A percentile compares a stretch with the other conserved stretches of the same genome.
Evolutionary conservation across 2,797 vertebrate species (phyloP).

Genomic region (Streptopelia turtur): DNA sequence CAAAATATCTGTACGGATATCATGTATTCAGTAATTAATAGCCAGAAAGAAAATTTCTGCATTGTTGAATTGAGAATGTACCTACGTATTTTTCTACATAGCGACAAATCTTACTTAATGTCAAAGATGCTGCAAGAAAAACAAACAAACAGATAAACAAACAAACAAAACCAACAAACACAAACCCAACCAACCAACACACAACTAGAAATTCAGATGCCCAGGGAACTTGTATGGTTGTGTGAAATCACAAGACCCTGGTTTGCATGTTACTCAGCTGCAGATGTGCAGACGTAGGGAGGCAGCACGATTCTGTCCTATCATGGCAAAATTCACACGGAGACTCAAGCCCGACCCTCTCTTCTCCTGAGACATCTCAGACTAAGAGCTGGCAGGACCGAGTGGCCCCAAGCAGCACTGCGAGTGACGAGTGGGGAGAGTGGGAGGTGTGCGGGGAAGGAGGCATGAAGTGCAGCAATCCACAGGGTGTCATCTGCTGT

Average conservation of each 20-base stretch:
- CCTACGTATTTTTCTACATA: background rate
- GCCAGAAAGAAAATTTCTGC: background rate
- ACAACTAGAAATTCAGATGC: background rate
- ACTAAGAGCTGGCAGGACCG: background rate
- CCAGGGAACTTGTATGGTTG: background rate
- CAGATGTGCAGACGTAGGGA: background rate
- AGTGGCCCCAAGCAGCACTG: background rate
- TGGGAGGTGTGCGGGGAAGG: background rate
- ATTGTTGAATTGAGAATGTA: background rate
- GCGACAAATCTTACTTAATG: background rate
- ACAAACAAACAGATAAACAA: background rate
- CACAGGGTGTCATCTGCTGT: background rate
- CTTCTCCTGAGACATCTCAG: background rate
- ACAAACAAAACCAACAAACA: background rate
- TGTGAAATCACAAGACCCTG: background rate
- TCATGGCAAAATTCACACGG: background rate
- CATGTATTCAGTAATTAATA: background rate
- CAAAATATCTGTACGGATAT: background rate
- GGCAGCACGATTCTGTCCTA: background rate
- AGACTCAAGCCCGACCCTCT: background rate
- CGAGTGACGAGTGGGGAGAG: accelerated
- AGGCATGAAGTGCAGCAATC: background rate
- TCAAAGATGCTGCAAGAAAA: background rate
- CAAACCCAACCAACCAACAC: too few species aligned
- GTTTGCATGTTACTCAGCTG: background rate